These are phyloP conservation scores for Blennius ocellaris DNA, from an alignment of 2,113 vertebrate species.

Conservation along the genomic window DNA sequence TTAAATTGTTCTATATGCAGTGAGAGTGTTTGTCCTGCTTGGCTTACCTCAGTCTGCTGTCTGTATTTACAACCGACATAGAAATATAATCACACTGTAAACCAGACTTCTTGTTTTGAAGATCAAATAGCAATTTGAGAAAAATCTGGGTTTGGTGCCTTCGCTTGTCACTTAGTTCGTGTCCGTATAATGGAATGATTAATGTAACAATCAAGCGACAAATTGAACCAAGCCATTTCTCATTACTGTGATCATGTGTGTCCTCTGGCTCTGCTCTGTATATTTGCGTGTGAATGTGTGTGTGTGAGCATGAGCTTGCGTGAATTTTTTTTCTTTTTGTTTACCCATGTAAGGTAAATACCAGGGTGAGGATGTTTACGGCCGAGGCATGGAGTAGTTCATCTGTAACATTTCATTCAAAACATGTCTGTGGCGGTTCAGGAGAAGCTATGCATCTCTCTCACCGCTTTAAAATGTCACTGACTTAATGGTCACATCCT, in stretches of 20 bases:
- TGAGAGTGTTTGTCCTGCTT: conserved; percentile 23
- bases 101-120: conserved; percentile 19
- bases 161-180: conserved; percentile 42
- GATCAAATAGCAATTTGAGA: conserved; percentile 49
- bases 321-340: conserved; percentile 54
- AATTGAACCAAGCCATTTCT: conserved; percentile 53
- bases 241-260: conserved; percentile 26
- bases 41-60: conserved; percentile 28
- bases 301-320: conserved; percentile 43
- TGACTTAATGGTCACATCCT: conserved; percentile 76
- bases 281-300: conserved; percentile 23
- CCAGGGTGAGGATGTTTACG: conserved; percentile 67
- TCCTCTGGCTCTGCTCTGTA: conserved; percentile 14
- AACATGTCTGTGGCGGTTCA: conserved; percentile 69
- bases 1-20: conserved; percentile 28
- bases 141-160: conserved; percentile 23
- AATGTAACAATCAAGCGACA: conserved; percentile 44
- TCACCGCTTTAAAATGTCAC: conserved; percentile 75
- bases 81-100: conserved; percentile 31
- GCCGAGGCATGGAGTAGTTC: conserved; percentile 59
- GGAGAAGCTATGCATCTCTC: conserved; percentile 62
- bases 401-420: conserved; percentile 80
- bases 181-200: conserved; percentile 51
- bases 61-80: conserved; percentile 15
- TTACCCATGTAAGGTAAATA: conserved; percentile 73